Evolutionary conservation across 2,888 invertebrate genomes (phyloP).

Genomic region (Biston betularia): DNA sequence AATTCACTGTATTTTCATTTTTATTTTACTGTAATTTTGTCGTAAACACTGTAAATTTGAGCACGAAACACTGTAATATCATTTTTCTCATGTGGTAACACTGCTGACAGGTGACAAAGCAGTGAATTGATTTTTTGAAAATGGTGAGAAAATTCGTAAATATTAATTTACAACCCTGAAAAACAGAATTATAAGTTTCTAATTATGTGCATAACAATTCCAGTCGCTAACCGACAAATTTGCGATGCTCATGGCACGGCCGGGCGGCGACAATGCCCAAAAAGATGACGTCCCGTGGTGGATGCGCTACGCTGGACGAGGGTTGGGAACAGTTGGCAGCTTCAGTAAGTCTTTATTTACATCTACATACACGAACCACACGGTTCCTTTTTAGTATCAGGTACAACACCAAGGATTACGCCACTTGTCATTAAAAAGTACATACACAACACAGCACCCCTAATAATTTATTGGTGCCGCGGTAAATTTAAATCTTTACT

Average conservation of each 20-base stretch:
- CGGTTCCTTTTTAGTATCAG: slow-evolving; percentile 5
- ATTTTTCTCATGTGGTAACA: too few species aligned
- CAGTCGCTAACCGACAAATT: slow-evolving; percentile 93
- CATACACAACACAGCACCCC: slow-evolving; percentile 8
- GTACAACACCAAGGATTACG: not conserved
- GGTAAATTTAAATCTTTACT: slow-evolving; percentile 7
- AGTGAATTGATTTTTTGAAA: slow-evolving; percentile 83
- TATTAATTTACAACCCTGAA: slow-evolving; percentile 46
- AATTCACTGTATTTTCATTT: too few species aligned
- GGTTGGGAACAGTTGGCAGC: slow-evolving; percentile 93
- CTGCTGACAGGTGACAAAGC: slow-evolving; percentile 70
- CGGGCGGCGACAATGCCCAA: slow-evolving; percentile 91
- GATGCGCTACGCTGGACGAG: slow-evolving; percentile 94
- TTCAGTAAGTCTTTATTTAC: slow-evolving; percentile 88
- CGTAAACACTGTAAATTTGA: too few species aligned
- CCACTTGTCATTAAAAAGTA: not conserved
- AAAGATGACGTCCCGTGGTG: slow-evolving; percentile 96
- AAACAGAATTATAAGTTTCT: slow-evolving; percentile 31
- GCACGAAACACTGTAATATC: too few species aligned
- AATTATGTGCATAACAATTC: slow-evolving; percentile 60
- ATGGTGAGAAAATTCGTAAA: slow-evolving; percentile 73
- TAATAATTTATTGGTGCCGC: not conserved
- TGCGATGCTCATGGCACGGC: slow-evolving; percentile 92
- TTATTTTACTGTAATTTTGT: too few species aligned
- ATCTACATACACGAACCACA: not conserved